Percentiles rank a stretch among this genome's conserved stretches.
Conservation (phyloP, 1,140 invertebrate genomes). For the Calliopsis andreniformis region DNA sequence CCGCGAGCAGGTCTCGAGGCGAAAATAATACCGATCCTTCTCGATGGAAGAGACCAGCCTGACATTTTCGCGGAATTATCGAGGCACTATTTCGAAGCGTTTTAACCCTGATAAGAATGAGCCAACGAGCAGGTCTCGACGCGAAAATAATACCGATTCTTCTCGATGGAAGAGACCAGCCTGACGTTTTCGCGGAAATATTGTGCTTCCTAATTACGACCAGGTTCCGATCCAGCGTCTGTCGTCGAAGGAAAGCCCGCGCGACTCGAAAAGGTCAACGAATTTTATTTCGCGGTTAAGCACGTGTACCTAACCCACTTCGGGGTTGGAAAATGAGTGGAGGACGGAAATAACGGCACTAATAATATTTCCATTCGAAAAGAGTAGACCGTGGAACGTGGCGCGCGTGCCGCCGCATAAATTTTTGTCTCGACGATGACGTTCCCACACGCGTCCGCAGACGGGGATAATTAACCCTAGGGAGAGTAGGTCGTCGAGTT, state of each 20-base stretch:
- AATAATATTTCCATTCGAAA: conserved; percentile 26
- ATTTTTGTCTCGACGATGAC: conserved; percentile 3
- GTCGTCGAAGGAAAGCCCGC: conserved; percentile 7
- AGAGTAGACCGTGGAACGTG: not conserved
- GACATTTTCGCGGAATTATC: not conserved
- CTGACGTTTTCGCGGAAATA: not conserved
- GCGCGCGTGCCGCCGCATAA: conserved; percentile 26
- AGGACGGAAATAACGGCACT: conserved; percentile 20
- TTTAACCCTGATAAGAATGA: too few relatives aligned
- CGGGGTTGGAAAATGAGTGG: not conserved
- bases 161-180: not conserved
- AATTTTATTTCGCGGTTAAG: not conserved
- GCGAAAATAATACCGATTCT: conserved; percentile 2
- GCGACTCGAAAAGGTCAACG: not conserved
- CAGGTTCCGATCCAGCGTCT: conserved; percentile 5
- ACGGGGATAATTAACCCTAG: conserved; percentile 7
- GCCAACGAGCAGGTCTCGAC: not conserved
- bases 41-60: not conserved
- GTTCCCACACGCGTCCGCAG: not conserved
- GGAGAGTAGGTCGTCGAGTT: too few relatives aligned
- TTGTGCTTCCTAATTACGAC: conserved; percentile 9
- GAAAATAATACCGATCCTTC: not conserved
- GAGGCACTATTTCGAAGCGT: too few relatives aligned
- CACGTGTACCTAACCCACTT: not conserved
- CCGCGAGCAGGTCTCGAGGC: not conserved